Base-by-base conservation (phyloP, 1,140 invertebrate species). In the Agrypnia vestita region DNA sequence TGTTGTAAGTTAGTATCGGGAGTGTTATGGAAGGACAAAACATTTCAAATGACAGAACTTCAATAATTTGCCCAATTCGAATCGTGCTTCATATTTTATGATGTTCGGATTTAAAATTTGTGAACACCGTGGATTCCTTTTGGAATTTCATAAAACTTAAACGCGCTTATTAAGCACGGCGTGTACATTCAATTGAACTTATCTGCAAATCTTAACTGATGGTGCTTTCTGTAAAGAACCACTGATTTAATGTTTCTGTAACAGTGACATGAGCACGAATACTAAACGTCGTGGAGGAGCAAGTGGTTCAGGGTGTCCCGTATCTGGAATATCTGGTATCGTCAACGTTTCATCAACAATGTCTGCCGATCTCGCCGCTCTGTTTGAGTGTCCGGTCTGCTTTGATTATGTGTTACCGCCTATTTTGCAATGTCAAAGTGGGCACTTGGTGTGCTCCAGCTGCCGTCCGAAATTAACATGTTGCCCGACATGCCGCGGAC, bases 371-470 rank as follows among this genome's bases (percentile, higher is more conserved):
- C 88, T 99, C 85, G 97, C 97, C 49, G 97, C 96, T 78, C 90
- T 99, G 17, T 99, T 99, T 89, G 98, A 99, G 88, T 99, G 98
- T 90, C 98, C 99, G 11, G 99, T 99, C 69, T 99, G 99, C 89
- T 99, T 99, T 89, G 99, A 99, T 89, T 99, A 99, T 93, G 98
- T 99, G 78, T 91, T 99, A 84, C 98, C 98, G 76, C 99, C 99
- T 15, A 98, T 97, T 83, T 89, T 96, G 85, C 95, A 97, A 87
- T 97, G 95, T 87, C 95, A 96, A 86, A 96, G 95, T 85, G 96
- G 96, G 49, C 95, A 97, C 88, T 90, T 97, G 78, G 95, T 96
- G 79, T 99, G 99, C 90, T 96, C 97, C 55, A 96, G 94, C 85
- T 99, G 99, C 90, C 92, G 98, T 84, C 97, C 97, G 55, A 99